phyloP scores from a whole-genome alignment of 2,888 invertebrate species.

The Automeris io region DNA sequence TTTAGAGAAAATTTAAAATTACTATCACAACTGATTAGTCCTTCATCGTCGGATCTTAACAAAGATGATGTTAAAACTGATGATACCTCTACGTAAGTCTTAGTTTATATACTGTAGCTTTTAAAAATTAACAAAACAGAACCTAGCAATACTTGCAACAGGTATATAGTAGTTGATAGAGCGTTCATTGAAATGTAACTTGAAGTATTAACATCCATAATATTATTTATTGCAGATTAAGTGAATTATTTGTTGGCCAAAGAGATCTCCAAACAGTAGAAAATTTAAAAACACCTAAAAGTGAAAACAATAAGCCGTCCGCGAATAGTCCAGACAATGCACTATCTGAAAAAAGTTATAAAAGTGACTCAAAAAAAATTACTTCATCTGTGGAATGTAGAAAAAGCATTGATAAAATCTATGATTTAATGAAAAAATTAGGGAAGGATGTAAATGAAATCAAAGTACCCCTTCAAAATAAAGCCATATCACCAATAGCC shows the following conservation, averaged over 20 bases:
- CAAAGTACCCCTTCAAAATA: constrained; percentile 17
- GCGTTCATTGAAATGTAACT: too few species aligned
- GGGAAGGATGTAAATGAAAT: constrained; percentile 26
- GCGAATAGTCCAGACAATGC: constrained; percentile 21
- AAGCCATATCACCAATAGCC: constrained; percentile 15
- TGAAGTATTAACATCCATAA: too few species aligned
- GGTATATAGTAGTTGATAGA: too few species aligned
- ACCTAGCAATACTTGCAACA: too few species aligned
- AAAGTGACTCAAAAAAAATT: constrained; percentile 23
- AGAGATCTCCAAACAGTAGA: constrained; percentile 6
- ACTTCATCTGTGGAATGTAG: constrained; percentile 41
- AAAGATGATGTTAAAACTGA: constrained; percentile 12
- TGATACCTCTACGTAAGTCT: constrained; percentile 5
- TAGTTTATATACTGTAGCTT: background rate
- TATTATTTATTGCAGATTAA: background rate
- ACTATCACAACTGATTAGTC: constrained; percentile 25
- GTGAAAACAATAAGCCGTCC: constrained; percentile 19
- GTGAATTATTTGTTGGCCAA: constrained; percentile 2
- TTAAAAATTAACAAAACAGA: too few species aligned
- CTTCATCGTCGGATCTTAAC: constrained; percentile 23
- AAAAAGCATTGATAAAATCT: constrained; percentile 62
- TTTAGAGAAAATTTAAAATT: constrained; percentile 28
- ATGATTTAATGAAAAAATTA: constrained; percentile 49
- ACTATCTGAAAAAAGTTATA: constrained; percentile 10
- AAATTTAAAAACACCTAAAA: constrained; percentile 12